Conservation (phyloP, 2,113 vertebrate genomes). For the Cygnus buccinator region DNA sequence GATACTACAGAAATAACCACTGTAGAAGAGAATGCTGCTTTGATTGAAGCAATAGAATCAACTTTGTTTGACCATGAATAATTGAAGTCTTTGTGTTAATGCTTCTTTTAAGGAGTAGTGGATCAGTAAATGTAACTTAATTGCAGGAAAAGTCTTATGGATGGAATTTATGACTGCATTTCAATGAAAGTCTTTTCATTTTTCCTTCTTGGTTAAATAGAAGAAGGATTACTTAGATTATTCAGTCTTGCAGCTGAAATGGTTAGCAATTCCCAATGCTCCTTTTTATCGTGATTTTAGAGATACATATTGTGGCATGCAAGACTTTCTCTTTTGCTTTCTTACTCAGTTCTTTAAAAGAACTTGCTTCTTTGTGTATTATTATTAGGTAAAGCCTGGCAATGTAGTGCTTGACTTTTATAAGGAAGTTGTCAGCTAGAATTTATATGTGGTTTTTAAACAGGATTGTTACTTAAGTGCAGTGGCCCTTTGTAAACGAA, state of each 20-base stretch:
- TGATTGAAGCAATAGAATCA: conserved; percentile 78
- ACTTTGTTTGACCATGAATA: conserved; percentile 81
- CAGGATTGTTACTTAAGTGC: neutral
- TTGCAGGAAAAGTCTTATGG: conserved; percentile 77
- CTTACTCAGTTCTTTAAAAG: neutral
- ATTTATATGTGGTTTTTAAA: neutral
- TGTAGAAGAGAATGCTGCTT: conserved; percentile 78
- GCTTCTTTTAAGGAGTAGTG: conserved; percentile 76
- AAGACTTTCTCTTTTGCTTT: neutral
- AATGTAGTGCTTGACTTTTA: neutral
- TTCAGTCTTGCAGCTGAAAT: conserved; percentile 64
- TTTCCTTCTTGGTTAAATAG: conserved; percentile 73
- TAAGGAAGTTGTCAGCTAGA: neutral
- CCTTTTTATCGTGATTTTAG: neutral
- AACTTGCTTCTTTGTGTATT: neutral
- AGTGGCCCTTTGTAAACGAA: neutral
- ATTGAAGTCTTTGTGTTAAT: conserved; percentile 81
- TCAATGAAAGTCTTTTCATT: conserved; percentile 75
- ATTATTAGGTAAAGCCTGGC: neutral
- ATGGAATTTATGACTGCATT: conserved; percentile 76
- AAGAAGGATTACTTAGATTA: conserved; percentile 66
- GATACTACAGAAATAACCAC: conserved; percentile 79
- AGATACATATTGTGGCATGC: neutral
- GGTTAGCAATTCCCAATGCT: conserved; percentile 23
- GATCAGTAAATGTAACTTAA: conserved; percentile 79